Evolutionary conservation across 2,113 vertebrate genomes (phyloP).

Genomic region (Prietella phreatophila): DNA sequence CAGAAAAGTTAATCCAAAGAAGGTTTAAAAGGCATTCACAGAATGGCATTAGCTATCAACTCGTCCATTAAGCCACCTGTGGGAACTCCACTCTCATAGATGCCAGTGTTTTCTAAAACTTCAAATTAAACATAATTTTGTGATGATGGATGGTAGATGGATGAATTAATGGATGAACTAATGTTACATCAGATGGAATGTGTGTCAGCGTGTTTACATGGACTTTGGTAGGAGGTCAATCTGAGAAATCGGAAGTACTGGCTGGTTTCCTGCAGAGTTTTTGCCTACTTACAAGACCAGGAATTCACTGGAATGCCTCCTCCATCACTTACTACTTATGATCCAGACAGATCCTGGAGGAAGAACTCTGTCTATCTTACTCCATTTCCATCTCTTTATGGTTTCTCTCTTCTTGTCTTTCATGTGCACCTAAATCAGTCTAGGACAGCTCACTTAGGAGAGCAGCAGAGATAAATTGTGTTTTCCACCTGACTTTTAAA

Average conservation of each 20-base stretch:
- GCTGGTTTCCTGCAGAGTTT: constrained; percentile 20
- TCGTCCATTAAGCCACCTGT: neutral
- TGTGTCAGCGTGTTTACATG: neutral
- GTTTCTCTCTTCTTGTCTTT: constrained; percentile 3
- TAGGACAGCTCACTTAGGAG: constrained; percentile 23
- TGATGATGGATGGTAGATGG: neutral
- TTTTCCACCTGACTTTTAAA: constrained; percentile 21
- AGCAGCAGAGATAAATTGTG: constrained; percentile 6
- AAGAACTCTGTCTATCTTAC: constrained; percentile 59
- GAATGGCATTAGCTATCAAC: constrained; percentile 1
- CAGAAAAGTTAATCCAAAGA: neutral
- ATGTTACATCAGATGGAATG: neutral
- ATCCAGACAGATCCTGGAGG: constrained; percentile 15
- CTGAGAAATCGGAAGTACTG: constrained; percentile 4
- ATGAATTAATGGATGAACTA: constrained; percentile 7
- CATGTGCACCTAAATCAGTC: neutral
- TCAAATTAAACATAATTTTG: neutral
- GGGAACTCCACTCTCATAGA: neutral
- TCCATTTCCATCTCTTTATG: constrained; percentile 30
- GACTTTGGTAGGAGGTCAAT: neutral
- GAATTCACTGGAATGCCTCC: constrained; percentile 29
- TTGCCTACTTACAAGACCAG: constrained; percentile 42
- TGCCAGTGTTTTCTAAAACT: neutral
- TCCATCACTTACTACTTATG: constrained; percentile 50
- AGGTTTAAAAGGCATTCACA: neutral